Conservation (phyloP, 2,113 vertebrate genomes). For the Semnornis frantzii region DNA sequence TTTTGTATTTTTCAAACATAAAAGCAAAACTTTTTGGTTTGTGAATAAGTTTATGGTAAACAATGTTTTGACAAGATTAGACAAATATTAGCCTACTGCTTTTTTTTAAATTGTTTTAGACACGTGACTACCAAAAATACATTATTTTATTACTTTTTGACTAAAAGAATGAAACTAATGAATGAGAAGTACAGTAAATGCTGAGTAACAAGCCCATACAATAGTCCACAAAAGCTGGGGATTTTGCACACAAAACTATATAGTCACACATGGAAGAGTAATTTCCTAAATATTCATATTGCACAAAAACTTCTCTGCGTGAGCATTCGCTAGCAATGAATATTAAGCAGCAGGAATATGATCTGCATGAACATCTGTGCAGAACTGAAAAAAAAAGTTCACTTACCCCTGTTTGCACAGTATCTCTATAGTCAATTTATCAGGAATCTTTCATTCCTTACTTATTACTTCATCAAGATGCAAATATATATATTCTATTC, state of each 20-base stretch:
- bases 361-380: slow-evolving; percentile 46
- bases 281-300: slow-evolving; percentile 67
- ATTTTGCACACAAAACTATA: slow-evolving; percentile 21
- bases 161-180: neutral
- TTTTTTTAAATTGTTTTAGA: neutral
- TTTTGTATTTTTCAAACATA: neutral
- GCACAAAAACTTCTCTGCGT: slow-evolving; percentile 44
- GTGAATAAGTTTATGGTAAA: neutral
- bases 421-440: slow-evolving; percentile 5
- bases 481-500: neutral
- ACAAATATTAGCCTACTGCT: neutral
- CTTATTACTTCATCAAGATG: neutral
- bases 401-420: slow-evolving; percentile 44
- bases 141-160: neutral
- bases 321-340: slow-evolving; percentile 41
- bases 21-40: neutral
- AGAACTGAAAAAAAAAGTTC: slow-evolving; percentile 32
- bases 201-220: slow-evolving; percentile 3
- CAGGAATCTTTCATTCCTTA: neutral
- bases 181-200: slow-evolving; percentile 21
- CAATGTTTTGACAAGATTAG: slow-evolving; percentile 4
- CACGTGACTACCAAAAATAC: neutral
- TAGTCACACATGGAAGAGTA: slow-evolving; percentile 31
- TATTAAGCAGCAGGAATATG: slow-evolving; percentile 15
- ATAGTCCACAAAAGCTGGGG: neutral